Percentiles rank a stretch among this genome's conserved stretches.
These are phyloP conservation scores for Leucophora obtusa DNA, from an alignment of 2,888 invertebrate genomes.

Conservation along the genomic window DNA sequence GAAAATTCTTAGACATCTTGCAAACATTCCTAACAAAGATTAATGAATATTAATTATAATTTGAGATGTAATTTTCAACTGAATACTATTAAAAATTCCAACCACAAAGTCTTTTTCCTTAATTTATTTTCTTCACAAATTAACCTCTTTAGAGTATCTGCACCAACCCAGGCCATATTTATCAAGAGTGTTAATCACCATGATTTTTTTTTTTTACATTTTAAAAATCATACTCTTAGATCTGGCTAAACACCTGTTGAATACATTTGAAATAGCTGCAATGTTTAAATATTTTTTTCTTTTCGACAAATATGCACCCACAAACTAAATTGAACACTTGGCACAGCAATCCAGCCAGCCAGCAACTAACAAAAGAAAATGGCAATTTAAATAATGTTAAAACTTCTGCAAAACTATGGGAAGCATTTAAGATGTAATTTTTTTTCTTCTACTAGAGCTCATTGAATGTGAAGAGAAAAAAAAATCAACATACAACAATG, in stretches of 20 bases:
- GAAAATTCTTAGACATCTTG: neutral
- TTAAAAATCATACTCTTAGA: constrained; percentile 55
- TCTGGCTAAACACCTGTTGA: constrained; percentile 61
- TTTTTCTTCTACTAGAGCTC: constrained; percentile 17
- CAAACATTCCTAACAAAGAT: neutral
- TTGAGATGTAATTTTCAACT: neutral
- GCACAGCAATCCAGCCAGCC: constrained; percentile 17
- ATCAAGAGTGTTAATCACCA: constrained; percentile 61
- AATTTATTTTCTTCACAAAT: neutral
- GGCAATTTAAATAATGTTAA: constrained; percentile 61
- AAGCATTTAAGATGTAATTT: constrained; percentile 63
- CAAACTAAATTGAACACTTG: constrained; percentile 50
- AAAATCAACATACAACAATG: constrained; percentile 15
- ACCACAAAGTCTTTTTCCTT: neutral
- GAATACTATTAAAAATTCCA: neutral
- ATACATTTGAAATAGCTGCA: constrained; percentile 41
- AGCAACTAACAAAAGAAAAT: constrained; percentile 35
- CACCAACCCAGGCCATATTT: constrained; percentile 34
- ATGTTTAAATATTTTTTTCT: constrained; percentile 48
- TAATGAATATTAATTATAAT: neutral
- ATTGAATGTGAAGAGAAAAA: constrained; percentile 8
- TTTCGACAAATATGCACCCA: constrained; percentile 63
- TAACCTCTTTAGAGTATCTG: neutral
- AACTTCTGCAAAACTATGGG: constrained; percentile 63
- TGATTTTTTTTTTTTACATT: constrained; percentile 38